Percentiles rank a stretch among this genome's conserved stretches.
phyloP scores from a whole-genome alignment of 2,888 invertebrate species.

The Apeira syringaria region DNA sequence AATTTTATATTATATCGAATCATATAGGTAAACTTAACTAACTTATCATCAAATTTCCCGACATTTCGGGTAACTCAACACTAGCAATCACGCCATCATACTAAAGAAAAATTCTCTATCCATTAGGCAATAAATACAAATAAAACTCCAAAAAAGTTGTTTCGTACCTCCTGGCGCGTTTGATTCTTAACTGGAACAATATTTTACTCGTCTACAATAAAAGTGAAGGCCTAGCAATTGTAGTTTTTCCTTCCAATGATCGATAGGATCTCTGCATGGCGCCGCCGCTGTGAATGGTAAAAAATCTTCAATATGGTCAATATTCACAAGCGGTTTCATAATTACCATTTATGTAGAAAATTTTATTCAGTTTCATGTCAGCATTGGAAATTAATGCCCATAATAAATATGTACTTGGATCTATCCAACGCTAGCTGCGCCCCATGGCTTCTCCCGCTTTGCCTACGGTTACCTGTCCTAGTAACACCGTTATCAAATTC shows the following conservation, averaged over 20 bases:
- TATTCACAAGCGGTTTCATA: constrained; percentile 5
- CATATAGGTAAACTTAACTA: no score
- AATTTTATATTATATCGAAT: no score
- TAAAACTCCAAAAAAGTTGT: constrained; percentile 7
- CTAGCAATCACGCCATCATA: constrained; percentile 2
- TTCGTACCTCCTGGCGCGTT: background rate
- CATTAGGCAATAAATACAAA: no score
- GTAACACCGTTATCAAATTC: no score
- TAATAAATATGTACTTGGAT: constrained; percentile 17
- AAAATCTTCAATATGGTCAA: constrained; percentile 10
- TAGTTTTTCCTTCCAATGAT: constrained; percentile 10
- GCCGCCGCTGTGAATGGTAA: constrained; percentile 1
- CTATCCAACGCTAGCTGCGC: no score
- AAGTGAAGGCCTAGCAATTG: constrained; percentile 7
- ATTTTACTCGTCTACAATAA: constrained; percentile 2
- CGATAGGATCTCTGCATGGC: constrained; percentile 3
- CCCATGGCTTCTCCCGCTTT: no score
- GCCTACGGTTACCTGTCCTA: no score
- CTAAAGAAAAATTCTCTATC: no score
- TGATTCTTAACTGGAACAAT: constrained; percentile 3
- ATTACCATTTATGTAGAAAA: constrained; percentile 5
- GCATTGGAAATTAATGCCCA: constrained; percentile 5
- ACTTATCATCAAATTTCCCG: no score
- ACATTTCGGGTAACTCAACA: background rate
- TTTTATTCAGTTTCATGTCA: constrained; percentile 1